These are phyloP conservation scores for Microctenopoma steveboyesi DNA, from an alignment of 2,797 vertebrate species.

Conservation along the genomic window DNA sequence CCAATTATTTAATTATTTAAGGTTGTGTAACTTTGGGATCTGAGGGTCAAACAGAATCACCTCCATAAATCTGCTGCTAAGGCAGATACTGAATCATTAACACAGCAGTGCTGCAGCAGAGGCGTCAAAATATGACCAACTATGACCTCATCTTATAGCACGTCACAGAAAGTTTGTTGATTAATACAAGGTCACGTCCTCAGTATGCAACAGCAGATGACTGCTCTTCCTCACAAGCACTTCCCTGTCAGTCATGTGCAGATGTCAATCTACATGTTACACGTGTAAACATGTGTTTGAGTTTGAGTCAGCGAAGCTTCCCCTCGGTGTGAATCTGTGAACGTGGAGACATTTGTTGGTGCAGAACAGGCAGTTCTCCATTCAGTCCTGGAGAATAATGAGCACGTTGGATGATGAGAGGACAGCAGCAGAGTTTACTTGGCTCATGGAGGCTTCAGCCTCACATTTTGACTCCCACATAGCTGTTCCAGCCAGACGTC, in stretches of 20 bases:
- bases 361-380: not conserved
- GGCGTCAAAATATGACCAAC: too few species aligned
- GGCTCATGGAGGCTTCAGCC: slow-evolving; percentile 12
- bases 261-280: slow-evolving; percentile 53
- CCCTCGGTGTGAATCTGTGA: slow-evolving; percentile 16
- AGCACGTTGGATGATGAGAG: slow-evolving; percentile 7
- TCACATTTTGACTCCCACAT: slow-evolving; percentile 31
- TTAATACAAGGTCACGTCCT: slow-evolving; percentile 40
- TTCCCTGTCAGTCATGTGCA: slow-evolving; percentile 28
- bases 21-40: slow-evolving; percentile 1
- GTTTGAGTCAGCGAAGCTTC: not conserved
- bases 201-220: slow-evolving; percentile 46
- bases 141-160: too few species aligned
- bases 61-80: slow-evolving; percentile 15
- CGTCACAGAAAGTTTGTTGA: slow-evolving; percentile 32
- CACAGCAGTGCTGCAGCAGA: not conserved
- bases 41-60: slow-evolving; percentile 42
- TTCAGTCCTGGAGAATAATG: slow-evolving; percentile 17
- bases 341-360: not conserved
- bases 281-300: slow-evolving; percentile 8
- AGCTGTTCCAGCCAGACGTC: slow-evolving; percentile 42
- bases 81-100: slow-evolving; percentile 1
- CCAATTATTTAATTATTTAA: not conserved
- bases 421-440: slow-evolving; percentile 20
- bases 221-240: slow-evolving; percentile 25